Conservation (phyloP, 1,140 invertebrate genomes). For the Drosophila watanabei region DNA sequence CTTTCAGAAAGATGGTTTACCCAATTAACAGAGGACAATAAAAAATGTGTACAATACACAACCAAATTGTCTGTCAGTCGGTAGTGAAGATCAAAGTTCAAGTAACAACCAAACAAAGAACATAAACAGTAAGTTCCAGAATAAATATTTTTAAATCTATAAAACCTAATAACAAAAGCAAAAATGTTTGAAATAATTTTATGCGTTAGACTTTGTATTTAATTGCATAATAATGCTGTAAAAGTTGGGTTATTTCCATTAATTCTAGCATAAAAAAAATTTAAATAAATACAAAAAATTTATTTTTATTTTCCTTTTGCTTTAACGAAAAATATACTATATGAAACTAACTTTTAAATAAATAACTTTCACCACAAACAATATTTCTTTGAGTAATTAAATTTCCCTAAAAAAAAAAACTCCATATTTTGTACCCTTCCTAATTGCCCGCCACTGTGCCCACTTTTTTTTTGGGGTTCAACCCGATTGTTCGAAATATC, state of each 20-base stretch:
- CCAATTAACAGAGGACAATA: neutral
- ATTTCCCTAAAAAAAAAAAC: too few species aligned
- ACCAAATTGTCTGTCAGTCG: neutral
- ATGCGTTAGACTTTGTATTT: too few species aligned
- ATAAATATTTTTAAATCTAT: too few species aligned
- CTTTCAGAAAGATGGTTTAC: neutral
- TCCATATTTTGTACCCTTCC: neutral
- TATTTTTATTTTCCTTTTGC: neutral
- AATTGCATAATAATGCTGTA: neutral
- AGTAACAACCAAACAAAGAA: neutral
- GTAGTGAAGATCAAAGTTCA: conserved; percentile 2
- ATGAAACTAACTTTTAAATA: neutral
- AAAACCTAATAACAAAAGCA: neutral
- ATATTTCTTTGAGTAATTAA: neutral
- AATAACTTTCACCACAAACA: neutral
- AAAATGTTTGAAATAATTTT: neutral
- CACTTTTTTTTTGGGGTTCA: neutral
- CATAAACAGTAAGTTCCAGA: neutral
- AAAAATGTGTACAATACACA: neutral
- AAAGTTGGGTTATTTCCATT: neutral
- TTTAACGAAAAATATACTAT: neutral
- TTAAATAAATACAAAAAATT: neutral
- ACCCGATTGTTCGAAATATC: conserved; percentile 12
- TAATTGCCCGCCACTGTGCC: conserved; percentile 20
- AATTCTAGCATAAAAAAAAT: neutral